phyloP scores from a whole-genome alignment of 2,888 invertebrate species.

The Thyatira batis region DNA sequence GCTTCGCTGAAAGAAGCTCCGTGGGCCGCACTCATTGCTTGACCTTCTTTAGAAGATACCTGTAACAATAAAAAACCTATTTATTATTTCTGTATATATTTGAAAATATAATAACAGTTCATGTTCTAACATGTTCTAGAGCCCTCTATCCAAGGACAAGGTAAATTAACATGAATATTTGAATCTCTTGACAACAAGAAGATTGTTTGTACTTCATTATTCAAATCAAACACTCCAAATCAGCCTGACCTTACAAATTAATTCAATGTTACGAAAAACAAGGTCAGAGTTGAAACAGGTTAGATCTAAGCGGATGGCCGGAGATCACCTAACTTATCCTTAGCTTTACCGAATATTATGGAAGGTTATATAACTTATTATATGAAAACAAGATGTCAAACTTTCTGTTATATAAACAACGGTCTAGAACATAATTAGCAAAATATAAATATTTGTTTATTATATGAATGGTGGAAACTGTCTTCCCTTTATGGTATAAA shows the following conservation, averaged over 20 bases:
- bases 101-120: too few species aligned
- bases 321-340: background rate
- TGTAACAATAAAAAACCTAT: slow-evolving; percentile 43
- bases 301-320: background rate
- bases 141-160: background rate
- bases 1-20: slow-evolving; percentile 90
- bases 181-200: background rate
- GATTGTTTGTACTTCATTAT: slow-evolving; percentile 15
- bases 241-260: slow-evolving; percentile 18
- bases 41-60: slow-evolving; percentile 88
- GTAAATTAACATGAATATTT: background rate
- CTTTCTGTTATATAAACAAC: background rate
- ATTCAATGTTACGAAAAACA: slow-evolving; percentile 17
- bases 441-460: background rate
- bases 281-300: slow-evolving; percentile 2
- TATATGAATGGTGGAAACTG: slow-evolving; percentile 13
- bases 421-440: background rate
- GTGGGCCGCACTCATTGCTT: slow-evolving; percentile 84
- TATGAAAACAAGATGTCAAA: background rate
- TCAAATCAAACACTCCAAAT: slow-evolving; percentile 26
- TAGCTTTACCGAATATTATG: background rate
- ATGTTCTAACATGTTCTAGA: background rate
- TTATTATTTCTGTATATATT: background rate
- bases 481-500: slow-evolving; percentile 8
- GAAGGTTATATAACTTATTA: background rate